Percentiles rank a stretch among this genome's conserved stretches.
Conservation (phyloP, 2,888 invertebrate species). For the Eugnorisma glareosa region DNA sequence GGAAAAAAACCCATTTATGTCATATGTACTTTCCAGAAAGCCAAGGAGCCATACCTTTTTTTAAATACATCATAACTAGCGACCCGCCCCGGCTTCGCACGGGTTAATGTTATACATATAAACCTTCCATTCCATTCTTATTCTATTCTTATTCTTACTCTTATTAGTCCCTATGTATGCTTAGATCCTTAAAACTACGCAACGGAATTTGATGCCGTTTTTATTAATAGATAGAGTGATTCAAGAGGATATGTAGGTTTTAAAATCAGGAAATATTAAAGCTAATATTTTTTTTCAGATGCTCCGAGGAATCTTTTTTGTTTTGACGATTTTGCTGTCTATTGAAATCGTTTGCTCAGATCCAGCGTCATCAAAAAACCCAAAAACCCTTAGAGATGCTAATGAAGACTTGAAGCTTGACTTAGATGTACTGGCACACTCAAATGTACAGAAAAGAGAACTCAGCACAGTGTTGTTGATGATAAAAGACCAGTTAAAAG, state of each 20-base stretch:
- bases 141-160: too few relatives aligned
- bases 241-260: too few relatives aligned
- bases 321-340: slow-evolving; percentile 31
- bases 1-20: neutral
- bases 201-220: too few relatives aligned
- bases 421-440: slow-evolving; percentile 22
- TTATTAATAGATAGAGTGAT: too few relatives aligned
- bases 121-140: too few relatives aligned
- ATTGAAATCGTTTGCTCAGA: slow-evolving; percentile 22
- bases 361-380: slow-evolving; percentile 16
- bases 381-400: slow-evolving; percentile 1
- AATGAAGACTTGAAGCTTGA: slow-evolving; percentile 47
- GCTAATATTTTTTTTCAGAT: slow-evolving; percentile 54
- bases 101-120: too few relatives aligned
- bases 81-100: too few relatives aligned
- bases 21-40: neutral
- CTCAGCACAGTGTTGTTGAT: slow-evolving; percentile 67
- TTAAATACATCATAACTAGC: too few relatives aligned
- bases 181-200: too few relatives aligned
- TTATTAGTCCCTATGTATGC: too few relatives aligned
- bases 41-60: neutral
- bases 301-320: slow-evolving; percentile 13
- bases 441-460: slow-evolving; percentile 58
- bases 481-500: slow-evolving; percentile 75
- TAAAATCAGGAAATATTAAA: neutral